Conservation (phyloP, 2,888 invertebrate genomes). For the Pyralis farinalis region DNA sequence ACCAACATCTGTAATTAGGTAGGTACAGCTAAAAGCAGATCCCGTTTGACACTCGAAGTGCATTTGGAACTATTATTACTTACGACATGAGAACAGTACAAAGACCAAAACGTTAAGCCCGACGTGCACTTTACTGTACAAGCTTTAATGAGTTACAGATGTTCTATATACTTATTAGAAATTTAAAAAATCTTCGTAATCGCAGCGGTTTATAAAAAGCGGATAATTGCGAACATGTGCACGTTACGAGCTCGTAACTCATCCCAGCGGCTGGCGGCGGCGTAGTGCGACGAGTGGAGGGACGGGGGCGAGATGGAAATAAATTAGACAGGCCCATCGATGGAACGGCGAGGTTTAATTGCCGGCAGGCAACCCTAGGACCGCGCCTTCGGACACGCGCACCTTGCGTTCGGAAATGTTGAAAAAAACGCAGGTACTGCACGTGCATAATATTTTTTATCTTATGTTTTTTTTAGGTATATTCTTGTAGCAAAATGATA, state of each 20-base stretch:
- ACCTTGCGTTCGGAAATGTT: slow-evolving; percentile 10
- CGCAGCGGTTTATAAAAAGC: slow-evolving; percentile 25
- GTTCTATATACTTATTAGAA: background rate
- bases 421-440: slow-evolving; percentile 24
- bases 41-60: no score
- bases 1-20: no score
- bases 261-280: slow-evolving; percentile 25
- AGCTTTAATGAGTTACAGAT: no score
- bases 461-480: slow-evolving; percentile 11
- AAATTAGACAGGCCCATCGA: slow-evolving; percentile 42
- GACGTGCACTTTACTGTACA: no score
- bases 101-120: no score
- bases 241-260: slow-evolving; percentile 36
- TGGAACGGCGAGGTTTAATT: slow-evolving; percentile 31
- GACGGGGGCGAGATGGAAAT: slow-evolving; percentile 27
- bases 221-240: slow-evolving; percentile 68
- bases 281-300: slow-evolving; percentile 28
- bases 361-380: slow-evolving; percentile 17
- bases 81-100: no score
- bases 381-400: slow-evolving; percentile 2
- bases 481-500: background rate
- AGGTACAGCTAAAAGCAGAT: no score
- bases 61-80: no score
- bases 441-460: slow-evolving; percentile 25
- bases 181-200: background rate